Conservation (phyloP, 1,140 invertebrate species). For the Apis cerana region DNA sequence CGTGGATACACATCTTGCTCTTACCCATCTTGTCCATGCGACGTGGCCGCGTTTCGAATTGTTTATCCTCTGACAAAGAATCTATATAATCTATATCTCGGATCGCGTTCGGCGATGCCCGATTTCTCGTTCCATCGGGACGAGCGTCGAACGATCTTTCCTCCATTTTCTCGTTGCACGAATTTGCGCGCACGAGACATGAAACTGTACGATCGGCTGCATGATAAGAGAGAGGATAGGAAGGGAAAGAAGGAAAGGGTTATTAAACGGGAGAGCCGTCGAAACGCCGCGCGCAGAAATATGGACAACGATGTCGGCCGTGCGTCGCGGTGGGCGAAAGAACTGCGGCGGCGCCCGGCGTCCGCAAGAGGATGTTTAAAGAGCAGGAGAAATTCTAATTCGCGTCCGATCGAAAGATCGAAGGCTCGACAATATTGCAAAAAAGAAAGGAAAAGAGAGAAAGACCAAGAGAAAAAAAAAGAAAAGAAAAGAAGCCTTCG, state of each 20-base stretch:
- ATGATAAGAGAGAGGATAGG: not conserved
- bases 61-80: not conserved
- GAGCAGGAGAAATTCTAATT: not conserved
- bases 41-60: constrained; percentile 65
- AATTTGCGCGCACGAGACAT: not conserved
- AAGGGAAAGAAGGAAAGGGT: not conserved
- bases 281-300: constrained; percentile 65
- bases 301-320: constrained; percentile 79
- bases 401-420: constrained; percentile 8
- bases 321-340: constrained; percentile 81
- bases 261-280: constrained; percentile 31
- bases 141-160: not conserved
- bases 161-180: not conserved
- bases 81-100: no score
- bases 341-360: constrained; percentile 79
- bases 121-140: not conserved
- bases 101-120: not conserved
- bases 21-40: constrained; percentile 67
- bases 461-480: constrained; percentile 35
- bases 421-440: not conserved
- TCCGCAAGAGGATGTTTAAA: constrained; percentile 65
- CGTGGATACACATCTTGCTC: constrained; percentile 59
- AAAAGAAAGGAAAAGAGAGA: constrained; percentile 4
- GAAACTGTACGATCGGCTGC: not conserved
- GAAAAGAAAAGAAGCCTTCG: constrained; percentile 10